Base-by-base conservation (phyloP, 2,888 invertebrate species). In the Apotomis capreana region DNA sequence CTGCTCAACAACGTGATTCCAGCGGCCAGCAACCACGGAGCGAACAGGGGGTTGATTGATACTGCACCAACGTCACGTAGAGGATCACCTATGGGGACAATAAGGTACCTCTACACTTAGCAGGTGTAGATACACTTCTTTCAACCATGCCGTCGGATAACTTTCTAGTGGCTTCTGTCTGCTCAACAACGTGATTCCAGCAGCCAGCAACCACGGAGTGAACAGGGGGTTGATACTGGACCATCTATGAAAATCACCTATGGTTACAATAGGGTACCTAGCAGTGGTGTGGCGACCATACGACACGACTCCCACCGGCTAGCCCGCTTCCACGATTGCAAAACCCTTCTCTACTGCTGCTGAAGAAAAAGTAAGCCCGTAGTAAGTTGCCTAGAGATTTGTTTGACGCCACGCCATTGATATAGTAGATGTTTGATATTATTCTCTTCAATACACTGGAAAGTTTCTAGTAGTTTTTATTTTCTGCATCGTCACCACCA, bases 41-140 rank as follows among this genome's bases (percentile, higher is more conserved):
- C 91, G 99, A 98, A 97, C n/a, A n/a, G n/a, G n/a, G n/a, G n/a
- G n/a, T n/a, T n/a, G 99, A 99, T 87, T 96, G 99, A 3, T 99
- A 99, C 83, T 99, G 99, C 85, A 99, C 99, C 10, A 98, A 99
- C 86, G 99, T 98, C 0, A 97, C 97, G 8, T 97, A 98, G 87
- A 94, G 95, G 60, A 95, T 97, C 74, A 97, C 98, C 67, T 96
- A 97, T 79, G 87, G 94, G 73, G 92, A 95, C 4, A 94, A 96
- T 36, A 80, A 81, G 80, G 91, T 92, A 36, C 5, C 5, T 12
- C 5, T 6, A 46, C 9, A 9, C n/a, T n/a, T n/a, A n/a, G n/a
- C n/a, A n/a, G n/a, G n/a, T n/a, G n/a, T n/a, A n/a, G n/a, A n/a
- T n/a, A 15, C 9, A 9, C 8, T 46, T 46, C 46, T 5, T 4